Base-by-base conservation (phyloP, 2,113 vertebrate genomes). In the Asarcornis scutulata region DNA sequence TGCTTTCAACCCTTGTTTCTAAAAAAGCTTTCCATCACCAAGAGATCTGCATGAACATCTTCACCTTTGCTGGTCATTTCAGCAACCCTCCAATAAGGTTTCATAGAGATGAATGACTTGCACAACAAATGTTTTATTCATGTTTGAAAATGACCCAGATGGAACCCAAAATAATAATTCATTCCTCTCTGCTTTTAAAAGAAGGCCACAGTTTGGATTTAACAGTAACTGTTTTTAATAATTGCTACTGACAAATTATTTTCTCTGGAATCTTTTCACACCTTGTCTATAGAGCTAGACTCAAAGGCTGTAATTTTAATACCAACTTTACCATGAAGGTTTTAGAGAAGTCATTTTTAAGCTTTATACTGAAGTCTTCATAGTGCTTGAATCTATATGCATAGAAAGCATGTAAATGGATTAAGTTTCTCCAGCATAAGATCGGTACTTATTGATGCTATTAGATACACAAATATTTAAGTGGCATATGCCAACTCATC, bases 41-140 rank as follows among this genome's bases (percentile, higher is more conserved):
- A 17, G 11, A 83, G 81, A 87, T 86, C 78, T 67, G 46, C 83
- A 52, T 53, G 75, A 91, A 52, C 52, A 66, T 86, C 86, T 91
- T 93, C 93, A 95, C 94, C 93, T 95, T 83, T 81, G 67, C 85
- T 93, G 90, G 89, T 80, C 80, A 44, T 93, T 94, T 68, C 91
- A 87, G 63, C 50, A 48, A 87, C 85, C 94, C 79, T 91, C 94
- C 85, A 64, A 25, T 56, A 84, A 89, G 66, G 53, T 83, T 77
- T 86, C 31, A 7, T 18, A 46, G 75, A 89, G 87, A 95, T 7
- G 55, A 92, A 95, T 46, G 88, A 66, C 46, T 88, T 63, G 88
- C 50, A 84, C 86, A 29, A 59, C 76, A 50, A 86, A 97, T 96
- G 88, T 97, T 96, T 96, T 96, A 96, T 96, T 97, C 93, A 96